Evolutionary conservation across 2,113 vertebrate species (phyloP).

Genomic region (Leucosticte australis): DNA sequence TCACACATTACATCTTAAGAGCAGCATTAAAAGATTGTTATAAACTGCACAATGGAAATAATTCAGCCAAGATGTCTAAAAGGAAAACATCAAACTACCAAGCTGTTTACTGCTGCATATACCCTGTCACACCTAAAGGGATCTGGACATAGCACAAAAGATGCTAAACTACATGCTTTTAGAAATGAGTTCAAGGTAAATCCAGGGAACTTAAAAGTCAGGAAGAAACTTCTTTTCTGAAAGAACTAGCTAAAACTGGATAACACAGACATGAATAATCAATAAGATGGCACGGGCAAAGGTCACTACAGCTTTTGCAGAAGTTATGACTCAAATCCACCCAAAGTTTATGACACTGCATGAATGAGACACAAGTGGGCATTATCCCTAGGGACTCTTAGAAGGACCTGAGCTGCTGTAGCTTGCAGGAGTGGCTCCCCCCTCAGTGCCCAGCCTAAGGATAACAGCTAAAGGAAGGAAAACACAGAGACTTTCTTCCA

Average conservation of each 20-base stretch:
- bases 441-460: background rate
- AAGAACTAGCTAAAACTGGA: background rate
- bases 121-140: background rate
- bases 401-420: background rate
- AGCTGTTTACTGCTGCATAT: background rate
- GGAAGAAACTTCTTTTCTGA: background rate
- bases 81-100: background rate
- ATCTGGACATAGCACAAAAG: background rate
- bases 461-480: background rate
- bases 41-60: background rate
- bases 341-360: background rate
- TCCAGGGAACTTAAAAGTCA: background rate
- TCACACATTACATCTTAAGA: background rate
- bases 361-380: background rate
- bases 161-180: background rate
- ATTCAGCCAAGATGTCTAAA: background rate
- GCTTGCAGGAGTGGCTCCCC: background rate
- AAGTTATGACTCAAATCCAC: background rate
- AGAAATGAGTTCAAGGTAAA: background rate
- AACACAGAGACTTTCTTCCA: background rate
- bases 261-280: background rate
- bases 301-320: background rate
- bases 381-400: background rate
- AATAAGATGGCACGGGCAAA: background rate
- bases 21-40: background rate